Percentiles rank a stretch among this genome's conserved stretches.
Evolutionary conservation across 2,888 invertebrate species (phyloP).

Genomic region (Platerodrilus igneus): DNA sequence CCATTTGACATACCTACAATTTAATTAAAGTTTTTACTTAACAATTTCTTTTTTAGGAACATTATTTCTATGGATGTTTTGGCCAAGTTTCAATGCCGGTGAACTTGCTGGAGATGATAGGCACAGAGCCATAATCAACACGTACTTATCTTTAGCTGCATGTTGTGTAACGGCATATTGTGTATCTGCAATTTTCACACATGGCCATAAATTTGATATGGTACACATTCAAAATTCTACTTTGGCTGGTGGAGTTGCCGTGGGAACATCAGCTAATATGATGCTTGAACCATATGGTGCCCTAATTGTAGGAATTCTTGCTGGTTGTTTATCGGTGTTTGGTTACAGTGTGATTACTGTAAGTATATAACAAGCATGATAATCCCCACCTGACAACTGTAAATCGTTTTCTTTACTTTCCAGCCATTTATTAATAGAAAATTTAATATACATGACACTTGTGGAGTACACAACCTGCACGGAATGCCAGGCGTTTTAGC

Average conservation of each 20-base stretch:
- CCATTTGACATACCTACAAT: no score
- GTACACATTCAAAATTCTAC: conserved; percentile 93
- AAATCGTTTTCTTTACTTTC: conserved; percentile 17
- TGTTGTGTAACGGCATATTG: conserved; percentile 80
- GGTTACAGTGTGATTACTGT: conserved; percentile 77
- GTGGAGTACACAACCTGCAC: conserved; percentile 94
- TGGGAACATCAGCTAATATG: conserved; percentile 81
- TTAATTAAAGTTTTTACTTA: no score
- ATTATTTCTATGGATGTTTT: conserved; percentile 91
- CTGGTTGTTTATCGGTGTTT: conserved; percentile 72
- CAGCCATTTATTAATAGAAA: conserved; percentile 39
- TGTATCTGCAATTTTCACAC: conserved; percentile 70
- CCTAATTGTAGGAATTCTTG: conserved; percentile 70
- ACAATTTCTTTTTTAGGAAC: conserved; percentile 77
- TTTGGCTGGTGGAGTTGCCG: conserved; percentile 87
- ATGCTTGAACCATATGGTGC: conserved; percentile 81
- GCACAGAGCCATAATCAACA: conserved; percentile 87
- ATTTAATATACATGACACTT: conserved; percentile 68
- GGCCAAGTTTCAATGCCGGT: conserved; percentile 95
- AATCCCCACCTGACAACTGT: neutral
- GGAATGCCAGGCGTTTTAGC: conserved; percentile 91
- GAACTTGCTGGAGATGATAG: conserved; percentile 67
- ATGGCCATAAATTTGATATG: conserved; percentile 78
- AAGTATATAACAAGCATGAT: conserved; percentile 38
- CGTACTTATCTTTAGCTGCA: conserved; percentile 81